Evolutionary conservation across 2,888 invertebrate species (phyloP).

Genomic region (Hoplodrina ambigua): DNA sequence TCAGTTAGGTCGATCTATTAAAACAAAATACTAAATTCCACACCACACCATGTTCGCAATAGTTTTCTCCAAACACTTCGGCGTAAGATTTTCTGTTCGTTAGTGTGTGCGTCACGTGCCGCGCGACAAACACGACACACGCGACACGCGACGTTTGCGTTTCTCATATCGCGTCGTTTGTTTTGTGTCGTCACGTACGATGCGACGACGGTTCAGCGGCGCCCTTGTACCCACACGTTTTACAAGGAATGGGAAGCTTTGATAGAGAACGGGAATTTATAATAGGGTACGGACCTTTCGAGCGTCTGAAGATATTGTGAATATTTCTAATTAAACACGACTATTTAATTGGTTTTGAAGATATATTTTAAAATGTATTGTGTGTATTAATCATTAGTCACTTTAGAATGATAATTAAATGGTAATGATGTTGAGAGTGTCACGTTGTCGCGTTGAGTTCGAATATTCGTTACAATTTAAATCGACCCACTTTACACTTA

Average conservation of each 20-base stretch:
- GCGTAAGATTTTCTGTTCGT: conserved; percentile 25
- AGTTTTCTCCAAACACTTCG: conserved; percentile 14
- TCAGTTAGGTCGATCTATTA: background rate
- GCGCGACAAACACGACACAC: conserved; percentile 30
- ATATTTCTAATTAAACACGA: background rate
- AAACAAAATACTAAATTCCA: conserved; percentile 5
- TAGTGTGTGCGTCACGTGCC: conserved; percentile 53
- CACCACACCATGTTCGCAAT: background rate
- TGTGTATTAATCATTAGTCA: too few relatives aligned
- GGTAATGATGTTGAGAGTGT: too few relatives aligned
- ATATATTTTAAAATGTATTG: background rate
- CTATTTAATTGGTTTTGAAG: background rate
- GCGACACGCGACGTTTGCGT: conserved; percentile 48
- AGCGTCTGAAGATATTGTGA: background rate
- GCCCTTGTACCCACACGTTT: conserved; percentile 2
- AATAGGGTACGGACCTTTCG: background rate
- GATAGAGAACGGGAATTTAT: conserved; percentile 1
- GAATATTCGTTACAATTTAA: too few relatives aligned
- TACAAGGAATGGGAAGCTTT: background rate
- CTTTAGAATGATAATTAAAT: too few relatives aligned
- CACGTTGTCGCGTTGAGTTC: too few relatives aligned
- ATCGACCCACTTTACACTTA: background rate
- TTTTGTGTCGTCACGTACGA: conserved; percentile 51
- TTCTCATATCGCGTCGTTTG: conserved; percentile 49
- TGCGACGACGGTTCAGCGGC: background rate